These are phyloP conservation scores for Malachius bipustulatus DNA, from an alignment of 2,888 invertebrate species.

Conservation along the genomic window DNA sequence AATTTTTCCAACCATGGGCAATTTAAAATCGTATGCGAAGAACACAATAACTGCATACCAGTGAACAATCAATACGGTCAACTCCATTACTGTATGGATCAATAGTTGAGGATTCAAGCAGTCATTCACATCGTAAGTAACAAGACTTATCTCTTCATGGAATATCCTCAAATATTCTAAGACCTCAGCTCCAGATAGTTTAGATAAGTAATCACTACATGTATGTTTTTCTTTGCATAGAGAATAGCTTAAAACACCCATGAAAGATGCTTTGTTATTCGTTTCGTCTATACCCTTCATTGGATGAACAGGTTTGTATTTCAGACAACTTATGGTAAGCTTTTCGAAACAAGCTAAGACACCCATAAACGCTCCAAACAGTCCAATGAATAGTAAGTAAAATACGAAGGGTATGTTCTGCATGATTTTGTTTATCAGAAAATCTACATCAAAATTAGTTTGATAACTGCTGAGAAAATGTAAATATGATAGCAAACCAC, in stretches of 20 bases:
- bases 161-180: conserved; percentile 32
- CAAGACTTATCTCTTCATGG: conserved; percentile 32
- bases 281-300: conserved; percentile 28
- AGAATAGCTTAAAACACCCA: conserved; percentile 27
- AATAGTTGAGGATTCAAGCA: conserved; percentile 33
- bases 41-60: conserved; percentile 35
- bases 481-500: too few relatives aligned
- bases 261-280: conserved; percentile 27
- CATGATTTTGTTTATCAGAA: conserved; percentile 25
- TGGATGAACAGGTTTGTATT: conserved; percentile 31
- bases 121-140: conserved; percentile 29
- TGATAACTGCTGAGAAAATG: conserved; percentile 25
- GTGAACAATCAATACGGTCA: conserved; percentile 31
- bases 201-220: conserved; percentile 18
- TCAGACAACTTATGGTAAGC: conserved; percentile 26
- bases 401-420: conserved; percentile 29
- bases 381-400: conserved; percentile 26
- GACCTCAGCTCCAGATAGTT: conserved; percentile 23
- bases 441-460: conserved; percentile 23
- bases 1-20: conserved; percentile 26
- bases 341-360: conserved; percentile 34
- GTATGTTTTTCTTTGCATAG: conserved; percentile 28
- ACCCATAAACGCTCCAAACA: conserved; percentile 24
- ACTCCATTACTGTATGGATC: conserved; percentile 29
- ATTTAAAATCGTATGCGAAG: conserved; percentile 28